phyloP scores from a whole-genome alignment of 2,888 invertebrate genomes.

The Empis livida region DNA sequence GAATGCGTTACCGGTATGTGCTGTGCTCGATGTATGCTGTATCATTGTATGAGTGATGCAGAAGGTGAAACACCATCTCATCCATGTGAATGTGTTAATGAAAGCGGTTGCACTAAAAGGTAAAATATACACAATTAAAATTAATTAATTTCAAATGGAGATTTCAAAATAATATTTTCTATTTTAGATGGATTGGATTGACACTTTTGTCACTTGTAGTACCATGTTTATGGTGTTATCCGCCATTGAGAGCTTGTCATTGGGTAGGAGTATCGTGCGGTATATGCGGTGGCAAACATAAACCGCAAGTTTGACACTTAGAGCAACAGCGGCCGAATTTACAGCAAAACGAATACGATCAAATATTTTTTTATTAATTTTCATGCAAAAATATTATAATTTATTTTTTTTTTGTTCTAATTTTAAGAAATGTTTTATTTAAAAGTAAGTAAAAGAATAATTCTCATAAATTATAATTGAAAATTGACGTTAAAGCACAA shows the following conservation, averaged over 20 bases:
- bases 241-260: conserved; percentile 74
- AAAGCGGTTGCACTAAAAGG: conserved; percentile 62
- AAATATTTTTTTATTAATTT: background rate
- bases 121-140: conserved; percentile 16
- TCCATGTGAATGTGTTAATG: conserved; percentile 69
- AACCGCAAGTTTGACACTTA: conserved; percentile 39
- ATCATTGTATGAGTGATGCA: conserved; percentile 85
- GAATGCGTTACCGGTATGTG: conserved; percentile 72
- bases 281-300: conserved; percentile 73
- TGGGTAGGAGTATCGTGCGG: conserved; percentile 68
- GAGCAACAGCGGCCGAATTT: conserved; percentile 15
- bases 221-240: conserved; percentile 91
- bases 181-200: conserved; percentile 62
- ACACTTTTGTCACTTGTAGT: conserved; percentile 74
- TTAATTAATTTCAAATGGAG: background rate
- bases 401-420: background rate
- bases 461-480: too few relatives aligned
- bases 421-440: background rate
- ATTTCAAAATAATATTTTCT: background rate
- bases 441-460: too few relatives aligned
- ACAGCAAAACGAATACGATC: conserved; percentile 1
- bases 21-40: conserved; percentile 79
- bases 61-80: conserved; percentile 78
- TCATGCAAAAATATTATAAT: background rate
- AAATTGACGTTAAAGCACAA: too few relatives aligned